Conservation (phyloP, 2,888 invertebrate species). For the Rhimphoctona megacephalus region DNA sequence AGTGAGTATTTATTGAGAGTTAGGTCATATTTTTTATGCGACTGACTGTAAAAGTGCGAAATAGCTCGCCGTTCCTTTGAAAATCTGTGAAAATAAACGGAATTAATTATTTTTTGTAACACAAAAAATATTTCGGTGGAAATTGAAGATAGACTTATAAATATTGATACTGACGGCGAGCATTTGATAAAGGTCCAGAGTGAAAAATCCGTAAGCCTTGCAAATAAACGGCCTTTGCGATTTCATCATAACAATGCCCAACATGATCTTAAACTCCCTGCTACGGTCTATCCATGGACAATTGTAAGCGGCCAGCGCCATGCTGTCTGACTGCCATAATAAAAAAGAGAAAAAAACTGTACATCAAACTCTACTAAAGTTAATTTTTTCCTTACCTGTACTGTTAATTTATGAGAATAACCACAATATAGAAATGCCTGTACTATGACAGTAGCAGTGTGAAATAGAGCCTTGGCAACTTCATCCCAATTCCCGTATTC, state of each 20-base stretch:
- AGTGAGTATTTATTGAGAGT: too few relatives aligned
- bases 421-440: conserved; percentile 64
- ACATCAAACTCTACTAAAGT: background rate
- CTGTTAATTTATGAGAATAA: conserved; percentile 60
- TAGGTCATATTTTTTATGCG: background rate
- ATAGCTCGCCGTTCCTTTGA: conserved; percentile 49
- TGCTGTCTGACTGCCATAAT: conserved; percentile 49
- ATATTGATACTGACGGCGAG: conserved; percentile 47
- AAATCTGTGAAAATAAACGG: conserved; percentile 29
- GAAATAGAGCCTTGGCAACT: conserved; percentile 46
- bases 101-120: background rate
- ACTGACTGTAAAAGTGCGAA: conserved; percentile 52
- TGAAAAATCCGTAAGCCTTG: conserved; percentile 67
- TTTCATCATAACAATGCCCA: conserved; percentile 63
- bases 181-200: conserved; percentile 62
- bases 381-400: conserved; percentile 53
- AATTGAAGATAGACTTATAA: background rate
- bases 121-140: background rate
- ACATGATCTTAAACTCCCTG: conserved; percentile 53
- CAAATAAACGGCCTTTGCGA: conserved; percentile 64
- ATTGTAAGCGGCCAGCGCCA: conserved; percentile 64
- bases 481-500: conserved; percentile 40
- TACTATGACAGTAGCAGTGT: conserved; percentile 30
- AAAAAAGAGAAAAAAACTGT: background rate
- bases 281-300: conserved; percentile 63